Evolutionary conservation across 2,888 invertebrate species (phyloP).

Genomic region (Matsumyia berberina): DNA sequence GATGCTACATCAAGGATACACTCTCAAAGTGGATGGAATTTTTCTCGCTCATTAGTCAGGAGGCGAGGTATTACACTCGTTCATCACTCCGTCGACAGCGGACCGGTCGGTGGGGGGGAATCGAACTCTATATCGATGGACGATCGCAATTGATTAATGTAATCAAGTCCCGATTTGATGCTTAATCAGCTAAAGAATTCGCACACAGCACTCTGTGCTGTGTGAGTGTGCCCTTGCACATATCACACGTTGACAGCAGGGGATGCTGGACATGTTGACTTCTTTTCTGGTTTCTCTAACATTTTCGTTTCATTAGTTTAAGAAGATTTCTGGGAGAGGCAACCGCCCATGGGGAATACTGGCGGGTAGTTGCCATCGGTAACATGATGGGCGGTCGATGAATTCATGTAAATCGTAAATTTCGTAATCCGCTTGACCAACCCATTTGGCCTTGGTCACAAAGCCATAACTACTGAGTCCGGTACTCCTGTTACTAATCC

Average conservation of each 20-base stretch:
- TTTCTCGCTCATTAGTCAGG: conserved; percentile 73
- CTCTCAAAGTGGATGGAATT: conserved; percentile 44
- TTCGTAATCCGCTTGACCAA: conserved; percentile 70
- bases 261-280: conserved; percentile 38
- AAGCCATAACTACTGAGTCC: conserved; percentile 15
- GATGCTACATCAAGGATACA: conserved; percentile 21
- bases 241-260: conserved; percentile 13
- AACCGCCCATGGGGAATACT: conserved; percentile 37
- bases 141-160: conserved; percentile 77
- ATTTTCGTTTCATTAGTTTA: conserved; percentile 50
- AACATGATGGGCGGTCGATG: conserved; percentile 67
- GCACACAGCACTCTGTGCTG: conserved; percentile 16
- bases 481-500: conserved; percentile 62
- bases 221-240: conserved; percentile 6
- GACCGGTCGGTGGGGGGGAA: conserved; percentile 40
- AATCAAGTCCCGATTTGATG: conserved; percentile 78
- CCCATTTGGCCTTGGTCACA: conserved; percentile 36
- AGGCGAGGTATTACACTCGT: conserved; percentile 61
- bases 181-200: conserved; percentile 78
- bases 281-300: conserved; percentile 21
- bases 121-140: conserved; percentile 59
- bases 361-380: conserved; percentile 28
- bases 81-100: conserved; percentile 35
- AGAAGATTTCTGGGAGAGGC: conserved; percentile 49
- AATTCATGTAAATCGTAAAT: conserved; percentile 74